Conservation (phyloP, 2,797 vertebrate genomes). For the Melanotaenia parkinsoni region DNA sequence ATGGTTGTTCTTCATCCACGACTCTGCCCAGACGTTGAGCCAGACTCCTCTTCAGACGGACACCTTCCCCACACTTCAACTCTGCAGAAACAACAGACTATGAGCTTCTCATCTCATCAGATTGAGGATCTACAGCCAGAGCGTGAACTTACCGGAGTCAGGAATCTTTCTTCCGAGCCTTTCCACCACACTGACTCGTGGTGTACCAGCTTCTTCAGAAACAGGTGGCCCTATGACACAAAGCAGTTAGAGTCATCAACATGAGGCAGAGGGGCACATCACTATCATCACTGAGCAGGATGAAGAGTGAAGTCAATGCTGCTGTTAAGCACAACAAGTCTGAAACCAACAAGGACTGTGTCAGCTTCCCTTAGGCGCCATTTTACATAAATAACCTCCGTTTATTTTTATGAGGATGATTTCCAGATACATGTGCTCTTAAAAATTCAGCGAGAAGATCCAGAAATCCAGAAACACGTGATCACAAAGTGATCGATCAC, state of each 20-base stretch:
- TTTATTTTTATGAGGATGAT: too few relatives aligned
- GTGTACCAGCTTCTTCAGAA: slow-evolving; percentile 55
- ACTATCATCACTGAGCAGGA: too few relatives aligned
- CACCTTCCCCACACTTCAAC: slow-evolving; percentile 48
- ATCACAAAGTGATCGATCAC: too few relatives aligned
- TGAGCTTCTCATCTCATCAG: background rate
- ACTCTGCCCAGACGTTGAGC: slow-evolving; percentile 89
- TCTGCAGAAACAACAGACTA: slow-evolving; percentile 52
- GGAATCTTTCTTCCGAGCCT: slow-evolving; percentile 72
- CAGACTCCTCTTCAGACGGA: slow-evolving; percentile 83
- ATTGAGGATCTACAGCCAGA: background rate
- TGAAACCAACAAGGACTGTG: too few relatives aligned
- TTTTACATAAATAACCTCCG: too few relatives aligned
- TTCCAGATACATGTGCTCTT: too few relatives aligned
- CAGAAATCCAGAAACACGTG: too few relatives aligned
- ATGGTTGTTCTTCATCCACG: slow-evolving; percentile 70
- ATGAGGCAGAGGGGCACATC: background rate
- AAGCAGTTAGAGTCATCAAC: background rate
- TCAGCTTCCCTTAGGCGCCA: too few relatives aligned
- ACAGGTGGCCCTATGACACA: slow-evolving; percentile 35
- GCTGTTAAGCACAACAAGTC: too few relatives aligned
- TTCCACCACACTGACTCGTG: slow-evolving; percentile 57
- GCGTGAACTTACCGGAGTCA: slow-evolving; percentile 52
- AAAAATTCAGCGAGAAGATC: too few relatives aligned
- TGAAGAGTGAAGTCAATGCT: too few relatives aligned